phyloP scores from a whole-genome alignment of 2,888 invertebrate genomes.

The Halictus ligatus region DNA sequence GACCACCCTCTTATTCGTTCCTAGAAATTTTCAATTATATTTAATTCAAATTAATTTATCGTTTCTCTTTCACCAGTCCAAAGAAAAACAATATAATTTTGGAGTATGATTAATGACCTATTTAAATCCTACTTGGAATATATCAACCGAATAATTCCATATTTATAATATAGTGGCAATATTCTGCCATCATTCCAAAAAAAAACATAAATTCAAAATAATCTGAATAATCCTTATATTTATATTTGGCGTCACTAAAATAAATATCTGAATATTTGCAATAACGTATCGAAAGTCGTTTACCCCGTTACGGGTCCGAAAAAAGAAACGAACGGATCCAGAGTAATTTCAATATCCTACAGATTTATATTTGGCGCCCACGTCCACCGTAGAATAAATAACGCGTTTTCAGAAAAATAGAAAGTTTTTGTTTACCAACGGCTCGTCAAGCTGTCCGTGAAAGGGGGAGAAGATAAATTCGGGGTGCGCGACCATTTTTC shows the following conservation, averaged over 20 bases:
- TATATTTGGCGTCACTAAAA: background rate
- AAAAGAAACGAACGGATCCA: background rate
- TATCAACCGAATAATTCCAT: background rate
- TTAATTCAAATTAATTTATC: too few species aligned
- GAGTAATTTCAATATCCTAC: background rate
- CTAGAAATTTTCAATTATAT: too few species aligned
- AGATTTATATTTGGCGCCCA: background rate
- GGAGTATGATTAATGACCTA: background rate
- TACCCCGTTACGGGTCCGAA: background rate
- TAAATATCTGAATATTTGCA: background rate
- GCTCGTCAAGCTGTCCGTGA: constrained; percentile 1
- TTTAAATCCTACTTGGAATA: background rate
- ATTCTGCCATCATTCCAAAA: background rate
- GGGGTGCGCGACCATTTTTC: background rate
- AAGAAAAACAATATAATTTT: background rate
- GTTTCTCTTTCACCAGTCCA: background rate
- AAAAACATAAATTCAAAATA: background rate
- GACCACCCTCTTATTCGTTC: background rate
- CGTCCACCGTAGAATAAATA: background rate
- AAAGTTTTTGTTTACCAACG: constrained; percentile 13
- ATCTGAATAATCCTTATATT: background rate
- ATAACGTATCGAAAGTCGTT: constrained; percentile 5
- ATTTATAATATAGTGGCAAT: background rate
- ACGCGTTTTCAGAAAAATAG: background rate
- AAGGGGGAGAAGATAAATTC: background rate